phyloP scores from a whole-genome alignment of 2,113 vertebrate species.

The Sinocyclocheilus maitianheensis region DNA sequence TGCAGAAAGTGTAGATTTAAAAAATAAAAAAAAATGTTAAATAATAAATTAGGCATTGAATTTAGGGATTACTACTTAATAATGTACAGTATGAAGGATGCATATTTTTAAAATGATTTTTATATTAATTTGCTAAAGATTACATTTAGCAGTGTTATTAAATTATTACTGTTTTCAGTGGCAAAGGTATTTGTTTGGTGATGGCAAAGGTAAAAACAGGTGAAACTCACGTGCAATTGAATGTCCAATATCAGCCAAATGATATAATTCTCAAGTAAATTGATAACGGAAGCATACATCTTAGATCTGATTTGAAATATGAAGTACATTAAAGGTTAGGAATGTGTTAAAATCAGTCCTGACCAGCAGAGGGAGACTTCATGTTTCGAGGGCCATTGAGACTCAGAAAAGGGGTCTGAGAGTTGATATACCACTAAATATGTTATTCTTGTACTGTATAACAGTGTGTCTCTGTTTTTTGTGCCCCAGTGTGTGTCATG shows the following conservation, averaged over 20 bases:
- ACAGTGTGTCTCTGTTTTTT: slow-evolving; percentile 34
- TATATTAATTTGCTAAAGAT: neutral
- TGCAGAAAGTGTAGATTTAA: no score
- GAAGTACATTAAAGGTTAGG: neutral
- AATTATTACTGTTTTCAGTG: neutral
- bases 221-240: neutral
- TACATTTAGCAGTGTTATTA: neutral
- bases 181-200: neutral
- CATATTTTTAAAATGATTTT: neutral
- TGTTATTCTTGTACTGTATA: neutral
- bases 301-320: neutral
- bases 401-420: neutral
- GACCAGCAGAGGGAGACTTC: slow-evolving; percentile 34
- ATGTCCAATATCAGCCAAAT: neutral
- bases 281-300: neutral
- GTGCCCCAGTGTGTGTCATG: slow-evolving; percentile 90
- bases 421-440: neutral
- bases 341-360: neutral
- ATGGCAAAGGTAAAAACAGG: neutral
- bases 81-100: neutral
- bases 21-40: no score
- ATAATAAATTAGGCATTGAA: no score
- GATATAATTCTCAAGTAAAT: neutral
- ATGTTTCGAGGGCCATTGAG: neutral
- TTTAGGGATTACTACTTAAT: neutral